These are phyloP conservation scores for Tetrax tetrax DNA, from an alignment of 2,113 vertebrate genomes.

Conservation along the genomic window DNA sequence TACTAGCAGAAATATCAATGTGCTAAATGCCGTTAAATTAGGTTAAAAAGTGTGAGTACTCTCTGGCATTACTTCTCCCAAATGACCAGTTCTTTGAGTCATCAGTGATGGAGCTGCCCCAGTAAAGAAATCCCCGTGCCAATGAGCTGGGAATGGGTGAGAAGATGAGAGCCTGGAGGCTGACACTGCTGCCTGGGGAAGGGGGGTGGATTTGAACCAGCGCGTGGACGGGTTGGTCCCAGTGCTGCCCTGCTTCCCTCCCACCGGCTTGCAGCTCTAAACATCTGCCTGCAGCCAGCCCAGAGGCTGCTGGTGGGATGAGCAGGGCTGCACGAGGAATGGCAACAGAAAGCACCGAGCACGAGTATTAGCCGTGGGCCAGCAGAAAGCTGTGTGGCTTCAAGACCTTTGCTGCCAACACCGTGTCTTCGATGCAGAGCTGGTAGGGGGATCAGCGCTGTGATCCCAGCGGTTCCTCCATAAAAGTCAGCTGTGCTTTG, in stretches of 20 bases:
- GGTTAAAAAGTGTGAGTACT: rapidly evolving
- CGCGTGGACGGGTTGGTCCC: not conserved
- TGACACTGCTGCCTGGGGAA: not conserved
- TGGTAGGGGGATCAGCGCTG: rapidly evolving
- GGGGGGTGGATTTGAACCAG: not conserved
- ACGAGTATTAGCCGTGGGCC: rapidly evolving
- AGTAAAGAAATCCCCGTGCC: rapidly evolving
- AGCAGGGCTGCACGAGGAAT: not conserved
- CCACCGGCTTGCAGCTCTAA: not conserved
- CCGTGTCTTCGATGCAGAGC: not conserved
- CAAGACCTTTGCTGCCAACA: not conserved
- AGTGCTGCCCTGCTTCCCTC: not conserved
- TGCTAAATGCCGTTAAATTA: not conserved
- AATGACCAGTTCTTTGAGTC: not conserved
- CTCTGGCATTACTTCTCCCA: not conserved
- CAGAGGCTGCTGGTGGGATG: not conserved
- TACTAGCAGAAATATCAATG: not conserved
- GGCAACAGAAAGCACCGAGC: not conserved
- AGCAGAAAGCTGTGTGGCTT: not conserved
- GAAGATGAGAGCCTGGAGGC: not conserved
- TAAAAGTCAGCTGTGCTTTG: not conserved
- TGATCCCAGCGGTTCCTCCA: not conserved
- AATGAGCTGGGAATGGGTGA: rapidly evolving
- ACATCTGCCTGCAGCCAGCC: not conserved
- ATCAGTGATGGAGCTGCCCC: not conserved